Percentiles rank a stretch among this genome's conserved stretches.
phyloP scores from a whole-genome alignment of 2,888 invertebrate genomes.

The Dryobotodes eremita region DNA sequence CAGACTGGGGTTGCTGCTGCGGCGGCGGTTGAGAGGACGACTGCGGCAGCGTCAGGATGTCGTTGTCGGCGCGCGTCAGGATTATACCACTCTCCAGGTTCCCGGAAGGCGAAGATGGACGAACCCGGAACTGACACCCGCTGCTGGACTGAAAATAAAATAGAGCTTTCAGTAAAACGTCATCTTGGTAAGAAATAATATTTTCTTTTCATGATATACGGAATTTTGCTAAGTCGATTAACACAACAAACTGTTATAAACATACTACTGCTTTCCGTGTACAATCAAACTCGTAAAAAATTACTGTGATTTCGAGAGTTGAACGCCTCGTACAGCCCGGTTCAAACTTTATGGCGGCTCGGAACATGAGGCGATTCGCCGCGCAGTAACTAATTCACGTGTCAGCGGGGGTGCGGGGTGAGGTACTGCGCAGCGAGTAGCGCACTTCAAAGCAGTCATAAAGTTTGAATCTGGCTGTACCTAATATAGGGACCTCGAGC shows the following conservation, averaged over 20 bases:
- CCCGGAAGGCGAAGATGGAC: conserved; percentile 77
- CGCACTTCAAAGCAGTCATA: no score
- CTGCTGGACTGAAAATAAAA: conserved; percentile 64
- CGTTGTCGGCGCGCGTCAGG: conserved; percentile 57
- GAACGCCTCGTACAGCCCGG: neutral
- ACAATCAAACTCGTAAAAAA: neutral
- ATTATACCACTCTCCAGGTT: conserved; percentile 67
- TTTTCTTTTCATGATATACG: neutral
- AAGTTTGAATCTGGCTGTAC: no score
- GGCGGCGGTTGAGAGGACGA: conserved; percentile 48
- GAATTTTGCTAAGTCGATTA: neutral
- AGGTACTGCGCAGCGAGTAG: no score
- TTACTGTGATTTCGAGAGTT: neutral
- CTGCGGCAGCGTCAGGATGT: conserved; percentile 59
- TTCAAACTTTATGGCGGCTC: no score
- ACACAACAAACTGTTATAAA: neutral
- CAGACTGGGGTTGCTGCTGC: conserved; percentile 66
- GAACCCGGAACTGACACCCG: conserved; percentile 81
- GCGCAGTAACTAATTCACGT: no score
- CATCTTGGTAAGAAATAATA: neutral
- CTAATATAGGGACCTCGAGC: neutral
- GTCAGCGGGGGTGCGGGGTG: no score
- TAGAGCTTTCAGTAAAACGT: neutral
- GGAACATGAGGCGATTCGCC: no score
- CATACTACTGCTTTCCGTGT: no score